Percentiles rank a stretch among this genome's conserved stretches.
Conservation (phyloP, 1,140 invertebrate species). For the Protaetia brevitarsis region DNA sequence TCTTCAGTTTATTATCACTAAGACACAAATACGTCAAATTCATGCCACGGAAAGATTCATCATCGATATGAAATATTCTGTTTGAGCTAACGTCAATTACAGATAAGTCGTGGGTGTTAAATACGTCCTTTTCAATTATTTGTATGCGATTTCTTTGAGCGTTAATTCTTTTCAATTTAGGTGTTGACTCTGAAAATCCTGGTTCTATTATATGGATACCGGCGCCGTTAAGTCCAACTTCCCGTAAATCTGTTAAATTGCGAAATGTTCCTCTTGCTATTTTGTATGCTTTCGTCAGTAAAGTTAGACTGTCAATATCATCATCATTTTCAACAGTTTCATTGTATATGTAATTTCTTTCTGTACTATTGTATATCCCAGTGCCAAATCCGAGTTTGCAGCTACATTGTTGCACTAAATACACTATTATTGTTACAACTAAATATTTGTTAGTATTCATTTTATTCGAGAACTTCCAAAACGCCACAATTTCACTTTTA, state of each 20-base stretch:
- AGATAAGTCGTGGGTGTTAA: background rate
- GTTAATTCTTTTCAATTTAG: background rate
- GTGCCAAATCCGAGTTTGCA: background rate
- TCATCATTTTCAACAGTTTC: background rate
- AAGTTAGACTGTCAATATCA: background rate
- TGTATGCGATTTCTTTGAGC: background rate
- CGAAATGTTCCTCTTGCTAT: background rate
- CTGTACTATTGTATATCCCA: background rate
- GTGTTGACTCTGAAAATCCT: background rate
- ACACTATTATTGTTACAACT: background rate
- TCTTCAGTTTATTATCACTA: background rate
- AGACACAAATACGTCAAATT: background rate
- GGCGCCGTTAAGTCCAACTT: background rate
- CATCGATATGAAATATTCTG: background rate
- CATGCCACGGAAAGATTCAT: background rate
- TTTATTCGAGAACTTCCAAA: too few species aligned
- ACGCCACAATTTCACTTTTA: too few species aligned
- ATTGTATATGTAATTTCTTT: background rate
- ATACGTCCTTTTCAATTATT: background rate
- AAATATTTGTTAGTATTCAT: too few species aligned
- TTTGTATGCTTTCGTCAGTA: background rate
- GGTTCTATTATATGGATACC: background rate
- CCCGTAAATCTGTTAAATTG: background rate
- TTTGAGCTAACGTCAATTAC: background rate
- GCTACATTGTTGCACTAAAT: background rate